These are phyloP conservation scores for Sceloporus tristichus DNA, from an alignment of 2,113 vertebrate species.

Conservation along the genomic window DNA sequence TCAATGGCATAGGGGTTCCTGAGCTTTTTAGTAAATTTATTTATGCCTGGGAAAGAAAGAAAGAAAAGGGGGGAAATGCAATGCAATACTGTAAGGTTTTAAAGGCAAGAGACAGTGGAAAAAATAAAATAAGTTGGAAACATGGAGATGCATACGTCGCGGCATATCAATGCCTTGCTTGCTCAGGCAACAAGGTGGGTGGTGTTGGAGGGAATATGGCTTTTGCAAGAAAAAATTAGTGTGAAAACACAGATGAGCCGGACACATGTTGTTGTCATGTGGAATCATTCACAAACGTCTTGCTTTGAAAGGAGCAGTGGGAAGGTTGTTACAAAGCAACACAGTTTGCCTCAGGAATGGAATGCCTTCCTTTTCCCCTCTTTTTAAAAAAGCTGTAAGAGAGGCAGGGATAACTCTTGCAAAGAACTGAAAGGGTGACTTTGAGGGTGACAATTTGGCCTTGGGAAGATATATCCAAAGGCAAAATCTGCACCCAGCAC, in stretches of 20 bases:
- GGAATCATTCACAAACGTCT: slow-evolving; percentile 69
- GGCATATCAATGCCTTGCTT: slow-evolving; percentile 13
- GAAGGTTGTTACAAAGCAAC: slow-evolving; percentile 15
- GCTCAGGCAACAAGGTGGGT: slow-evolving; percentile 42
- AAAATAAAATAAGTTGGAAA: neutral
- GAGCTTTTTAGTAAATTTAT: slow-evolving; percentile 98
- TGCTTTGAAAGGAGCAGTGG: slow-evolving; percentile 44
- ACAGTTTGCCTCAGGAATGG: slow-evolving; percentile 55
- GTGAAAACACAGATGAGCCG: slow-evolving; percentile 75
- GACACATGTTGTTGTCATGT: slow-evolving; percentile 48
- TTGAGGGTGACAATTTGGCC: neutral
- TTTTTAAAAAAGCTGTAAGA: slow-evolving; percentile 18
- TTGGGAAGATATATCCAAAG: neutral
- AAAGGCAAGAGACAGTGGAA: neutral
- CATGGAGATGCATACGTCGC: neutral
- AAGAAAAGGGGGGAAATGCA: slow-evolving; percentile 32
- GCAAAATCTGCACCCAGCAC: neutral
- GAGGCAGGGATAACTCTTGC: neutral
- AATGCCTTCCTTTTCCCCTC: slow-evolving; percentile 56
- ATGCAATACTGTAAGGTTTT: too few relatives aligned
- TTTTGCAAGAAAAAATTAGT: slow-evolving; percentile 77
- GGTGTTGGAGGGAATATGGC: slow-evolving; percentile 19
- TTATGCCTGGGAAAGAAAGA: slow-evolving; percentile 85
- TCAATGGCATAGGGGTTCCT: slow-evolving; percentile 92
- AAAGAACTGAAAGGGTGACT: neutral